phyloP scores from a whole-genome alignment of 2,113 vertebrate genomes.

The Jacana jacana region DNA sequence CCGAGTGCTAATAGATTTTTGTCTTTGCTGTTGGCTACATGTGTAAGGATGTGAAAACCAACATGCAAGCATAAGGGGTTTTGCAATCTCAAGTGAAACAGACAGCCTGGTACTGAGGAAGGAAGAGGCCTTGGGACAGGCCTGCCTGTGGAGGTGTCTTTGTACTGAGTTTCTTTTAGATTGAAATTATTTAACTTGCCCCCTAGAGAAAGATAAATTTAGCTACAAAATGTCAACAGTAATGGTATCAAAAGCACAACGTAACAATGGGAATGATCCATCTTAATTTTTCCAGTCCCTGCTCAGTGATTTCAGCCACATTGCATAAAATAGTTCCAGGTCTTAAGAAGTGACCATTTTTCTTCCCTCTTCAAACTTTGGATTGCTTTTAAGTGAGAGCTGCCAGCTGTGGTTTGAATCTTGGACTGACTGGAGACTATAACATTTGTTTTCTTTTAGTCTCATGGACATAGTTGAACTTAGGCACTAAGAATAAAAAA shows the following conservation, averaged over 20 bases:
- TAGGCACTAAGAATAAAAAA: not conserved
- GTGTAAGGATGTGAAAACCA: not conserved
- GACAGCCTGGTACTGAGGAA: not conserved
- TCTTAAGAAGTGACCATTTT: not conserved
- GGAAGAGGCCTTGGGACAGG: not conserved
- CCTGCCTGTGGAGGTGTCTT: not conserved
- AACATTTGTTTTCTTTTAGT: constrained; percentile 59
- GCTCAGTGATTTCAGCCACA: not conserved
- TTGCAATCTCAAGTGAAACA: not conserved
- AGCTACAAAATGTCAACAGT: not conserved
- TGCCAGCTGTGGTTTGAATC: constrained; percentile 41
- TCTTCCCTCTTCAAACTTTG: not conserved
- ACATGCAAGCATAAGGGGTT: not conserved
- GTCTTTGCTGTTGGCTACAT: not conserved
- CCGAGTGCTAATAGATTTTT: not conserved
- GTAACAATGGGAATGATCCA: not conserved
- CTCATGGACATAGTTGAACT: constrained; percentile 36
- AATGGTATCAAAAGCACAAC: not conserved
- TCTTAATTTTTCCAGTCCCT: not conserved
- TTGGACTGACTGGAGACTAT: not conserved
- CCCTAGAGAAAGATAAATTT: not conserved
- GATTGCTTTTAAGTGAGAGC: not conserved
- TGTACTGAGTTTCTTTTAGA: not conserved
- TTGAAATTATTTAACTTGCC: not conserved
- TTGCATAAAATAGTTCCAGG: not conserved